Conservation (phyloP, 2,888 invertebrate genomes). For the Stegophylla sp. region DNA sequence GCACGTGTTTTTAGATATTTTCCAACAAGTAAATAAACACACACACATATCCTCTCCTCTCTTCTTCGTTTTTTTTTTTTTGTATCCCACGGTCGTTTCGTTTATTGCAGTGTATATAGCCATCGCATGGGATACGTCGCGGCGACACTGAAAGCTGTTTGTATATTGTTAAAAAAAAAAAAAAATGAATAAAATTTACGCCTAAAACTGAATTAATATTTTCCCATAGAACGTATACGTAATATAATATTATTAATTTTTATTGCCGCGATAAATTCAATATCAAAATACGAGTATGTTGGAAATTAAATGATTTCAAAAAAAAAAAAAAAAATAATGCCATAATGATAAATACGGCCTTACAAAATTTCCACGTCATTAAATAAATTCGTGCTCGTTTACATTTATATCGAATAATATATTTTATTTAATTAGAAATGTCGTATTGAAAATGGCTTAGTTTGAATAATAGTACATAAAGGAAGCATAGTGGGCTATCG, state of each 20-base stretch:
- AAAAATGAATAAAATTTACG: background rate
- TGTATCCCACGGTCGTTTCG: constrained; percentile 46
- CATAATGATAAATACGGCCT: too few species aligned
- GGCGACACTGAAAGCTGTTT: constrained; percentile 36
- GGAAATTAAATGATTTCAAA: background rate
- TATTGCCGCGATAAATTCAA: background rate
- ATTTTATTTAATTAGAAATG: too few species aligned
- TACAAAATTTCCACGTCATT: background rate
- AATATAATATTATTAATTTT: background rate
- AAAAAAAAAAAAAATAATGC: background rate
- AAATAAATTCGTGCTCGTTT: background rate
- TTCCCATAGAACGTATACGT: background rate
- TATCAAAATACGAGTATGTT: background rate
- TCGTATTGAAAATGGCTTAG: too few species aligned
- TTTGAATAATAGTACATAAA: background rate
- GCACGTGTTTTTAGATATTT: constrained; percentile 36
- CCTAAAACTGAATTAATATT: constrained; percentile 42
- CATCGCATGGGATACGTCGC: background rate
- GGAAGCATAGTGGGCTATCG: background rate
- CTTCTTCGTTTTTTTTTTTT: too few species aligned
- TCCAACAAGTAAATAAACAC: background rate
- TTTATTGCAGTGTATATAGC: constrained; percentile 1
- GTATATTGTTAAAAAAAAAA: background rate
- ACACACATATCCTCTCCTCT: constrained; percentile 23
- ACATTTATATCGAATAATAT: too few species aligned